Base-by-base conservation (phyloP, 2,113 vertebrate genomes). In the Progne subis region DNA sequence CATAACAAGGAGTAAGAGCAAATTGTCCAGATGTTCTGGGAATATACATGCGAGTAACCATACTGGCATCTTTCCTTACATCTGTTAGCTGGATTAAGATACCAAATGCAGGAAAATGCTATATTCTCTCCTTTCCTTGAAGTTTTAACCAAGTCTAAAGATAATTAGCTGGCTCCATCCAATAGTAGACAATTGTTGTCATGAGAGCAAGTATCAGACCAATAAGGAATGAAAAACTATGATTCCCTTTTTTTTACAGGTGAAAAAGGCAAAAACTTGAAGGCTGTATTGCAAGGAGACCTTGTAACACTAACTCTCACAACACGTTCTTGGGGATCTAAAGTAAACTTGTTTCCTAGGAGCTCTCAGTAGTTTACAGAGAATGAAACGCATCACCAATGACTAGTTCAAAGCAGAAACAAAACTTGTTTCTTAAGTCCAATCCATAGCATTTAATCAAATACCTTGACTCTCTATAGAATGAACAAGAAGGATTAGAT, bases 1-100 rank as follows among this genome's bases (percentile, higher is more conserved):
- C 34, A 15, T 18, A 87, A 78, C 2, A 17, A 72, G n/a, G 28
- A 43, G 41, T 25, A 46, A 53, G 92, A 65, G 15, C 37, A 92
- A 80, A 52, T 31, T 77, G 4, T 77, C 50, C 90, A 90, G 79
- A 92, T 94, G 71, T 82, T 93, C 59, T 76, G 57, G 65, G 85
- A 90, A 77, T 80, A 90, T 56, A 71, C 24, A 29, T 32, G 13
- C 0, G 0, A 92, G 20, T 67, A 91, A 19, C 8, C 39, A 41
- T 47, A 44, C 20, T 39, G n/a, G 50, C 47, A 44, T 75, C 39
- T 89, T 92, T 60, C 56, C 49, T 78, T 92, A 71, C 28, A 68
- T 31, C 49, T 94, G 56, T 60, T 88, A 71, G 29, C 12, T 53
- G 11, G 20, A 88, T 92, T 94, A 74, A 86, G 56, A 90, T 18